Evolutionary conservation across 1,140 invertebrate genomes (phyloP).

Genomic region (Danaus melanippus): DNA sequence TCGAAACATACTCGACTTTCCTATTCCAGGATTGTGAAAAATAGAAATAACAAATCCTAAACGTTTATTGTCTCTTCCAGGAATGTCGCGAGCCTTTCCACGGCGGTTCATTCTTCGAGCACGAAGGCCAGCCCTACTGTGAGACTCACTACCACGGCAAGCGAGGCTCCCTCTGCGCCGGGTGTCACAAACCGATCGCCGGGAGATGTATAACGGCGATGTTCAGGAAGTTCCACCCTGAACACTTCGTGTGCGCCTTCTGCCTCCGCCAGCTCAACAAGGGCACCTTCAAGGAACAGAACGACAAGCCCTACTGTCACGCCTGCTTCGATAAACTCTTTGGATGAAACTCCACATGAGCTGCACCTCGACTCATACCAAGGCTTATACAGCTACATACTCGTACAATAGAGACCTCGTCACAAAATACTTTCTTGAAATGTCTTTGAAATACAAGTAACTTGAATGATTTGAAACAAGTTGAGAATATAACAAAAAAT

Average conservation of each 20-base stretch:
- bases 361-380: too few species aligned
- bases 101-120: constrained; percentile 95
- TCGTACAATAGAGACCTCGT: too few species aligned
- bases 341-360: constrained; percentile 73
- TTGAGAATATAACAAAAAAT: too few species aligned
- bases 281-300: constrained; percentile 98
- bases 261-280: constrained; percentile 98
- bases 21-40: not conserved
- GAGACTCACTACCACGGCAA: constrained; percentile 98
- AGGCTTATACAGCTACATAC: too few species aligned
- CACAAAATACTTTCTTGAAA: too few species aligned
- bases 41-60: constrained; percentile 4
- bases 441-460: too few species aligned
- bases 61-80: constrained; percentile 70
- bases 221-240: constrained; percentile 99
- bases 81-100: constrained; percentile 94
- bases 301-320: constrained; percentile 98
- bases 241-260: constrained; percentile 99
- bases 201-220: constrained; percentile 98
- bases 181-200: constrained; percentile 97
- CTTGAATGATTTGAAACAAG: too few species aligned
- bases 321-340: constrained; percentile 98
- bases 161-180: constrained; percentile 95
- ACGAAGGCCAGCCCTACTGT: constrained; percentile 97
- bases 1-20: too few species aligned